These are phyloP conservation scores for Syncerus caffer DNA, from an alignment of 2,797 vertebrate genomes.

Conservation along the genomic window DNA sequence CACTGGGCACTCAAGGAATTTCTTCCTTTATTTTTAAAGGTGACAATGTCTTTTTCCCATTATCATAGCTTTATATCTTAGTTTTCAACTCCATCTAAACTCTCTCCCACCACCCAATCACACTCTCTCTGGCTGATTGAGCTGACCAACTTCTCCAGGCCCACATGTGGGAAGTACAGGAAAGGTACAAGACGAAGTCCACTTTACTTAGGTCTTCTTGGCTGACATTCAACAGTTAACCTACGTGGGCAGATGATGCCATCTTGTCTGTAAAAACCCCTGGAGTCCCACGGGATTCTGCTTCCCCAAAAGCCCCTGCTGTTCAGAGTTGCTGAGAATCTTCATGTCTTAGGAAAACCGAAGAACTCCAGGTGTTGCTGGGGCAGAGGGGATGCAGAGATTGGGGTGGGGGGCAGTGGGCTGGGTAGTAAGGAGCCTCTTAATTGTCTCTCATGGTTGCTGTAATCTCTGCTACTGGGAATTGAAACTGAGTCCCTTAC, in stretches of 20 bases:
- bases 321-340: not conserved
- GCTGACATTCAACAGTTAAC: not conserved
- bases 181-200: not conserved
- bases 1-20: not conserved
- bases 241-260: not conserved
- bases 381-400: not conserved
- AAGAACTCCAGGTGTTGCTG: not conserved
- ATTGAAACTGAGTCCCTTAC: not conserved
- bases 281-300: not conserved
- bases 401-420: not conserved
- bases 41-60: not conserved
- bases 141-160: not conserved
- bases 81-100: not conserved
- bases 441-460: not conserved
- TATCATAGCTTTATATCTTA: not conserved
- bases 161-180: rapidly evolving
- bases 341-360: not conserved
- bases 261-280: not conserved
- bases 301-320: not conserved
- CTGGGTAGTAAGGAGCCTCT: not conserved
- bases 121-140: not conserved
- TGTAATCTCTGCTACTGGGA: not conserved
- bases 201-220: not conserved
- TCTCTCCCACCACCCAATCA: not conserved
- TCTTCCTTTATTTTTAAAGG: not conserved